Percentiles rank a stretch among this genome's conserved stretches.
These are phyloP conservation scores for Heterotilapia buettikoferi DNA, from an alignment of 2,113 vertebrate genomes.

Conservation along the genomic window DNA sequence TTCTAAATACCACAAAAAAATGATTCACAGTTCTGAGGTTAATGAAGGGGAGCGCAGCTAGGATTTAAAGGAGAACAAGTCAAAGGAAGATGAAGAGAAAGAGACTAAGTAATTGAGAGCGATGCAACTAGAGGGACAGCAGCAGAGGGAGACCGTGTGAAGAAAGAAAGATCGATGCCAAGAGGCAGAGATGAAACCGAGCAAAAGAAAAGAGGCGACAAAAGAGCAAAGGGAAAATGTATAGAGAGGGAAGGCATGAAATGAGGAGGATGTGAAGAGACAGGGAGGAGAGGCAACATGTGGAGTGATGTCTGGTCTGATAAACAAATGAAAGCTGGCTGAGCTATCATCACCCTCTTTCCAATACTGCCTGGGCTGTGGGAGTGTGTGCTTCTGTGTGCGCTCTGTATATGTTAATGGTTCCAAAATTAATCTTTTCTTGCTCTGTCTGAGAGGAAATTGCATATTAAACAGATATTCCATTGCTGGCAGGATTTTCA, in stretches of 20 bases:
- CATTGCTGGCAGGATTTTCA: not conserved
- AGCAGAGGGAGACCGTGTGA: not conserved
- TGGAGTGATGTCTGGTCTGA: constrained; percentile 12
- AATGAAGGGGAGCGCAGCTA: not conserved
- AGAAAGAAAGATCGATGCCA: constrained; percentile 15
- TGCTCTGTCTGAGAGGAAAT: constrained; percentile 22
- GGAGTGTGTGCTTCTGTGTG: not conserved
- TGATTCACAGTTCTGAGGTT: constrained; percentile 1
- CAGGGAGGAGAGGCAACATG: not conserved
- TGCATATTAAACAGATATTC: constrained; percentile 2
- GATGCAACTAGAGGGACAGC: not conserved
- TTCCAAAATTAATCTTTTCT: not conserved
- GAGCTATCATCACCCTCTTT: constrained; percentile 23
- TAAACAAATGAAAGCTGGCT: constrained; percentile 29
- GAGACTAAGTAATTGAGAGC: constrained; percentile 2
- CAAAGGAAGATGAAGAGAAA: not conserved
- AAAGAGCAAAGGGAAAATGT: not conserved
- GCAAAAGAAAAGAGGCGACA: not conserved
- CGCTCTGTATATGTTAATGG: not conserved
- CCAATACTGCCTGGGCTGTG: not conserved
- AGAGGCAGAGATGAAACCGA: constrained; percentile 25
- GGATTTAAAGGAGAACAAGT: constrained; percentile 27
- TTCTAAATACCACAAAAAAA: not conserved
- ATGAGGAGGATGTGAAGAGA: not conserved
- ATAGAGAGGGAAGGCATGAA: not conserved